These are phyloP conservation scores for Macrosiphum euphorbiae DNA, from an alignment of 2,888 invertebrate species.

Conservation along the genomic window DNA sequence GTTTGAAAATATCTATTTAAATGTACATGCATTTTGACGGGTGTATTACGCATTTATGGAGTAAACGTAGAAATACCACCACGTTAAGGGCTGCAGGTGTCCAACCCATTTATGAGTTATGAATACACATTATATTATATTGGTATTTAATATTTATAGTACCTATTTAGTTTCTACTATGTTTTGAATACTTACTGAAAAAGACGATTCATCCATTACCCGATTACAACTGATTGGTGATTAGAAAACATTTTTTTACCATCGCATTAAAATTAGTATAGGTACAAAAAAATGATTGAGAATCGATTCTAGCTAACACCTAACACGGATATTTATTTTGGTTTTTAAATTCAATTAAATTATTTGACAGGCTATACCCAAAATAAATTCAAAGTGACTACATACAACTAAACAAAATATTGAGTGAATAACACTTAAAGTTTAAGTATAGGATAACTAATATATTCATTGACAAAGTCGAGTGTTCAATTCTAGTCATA, in stretches of 20 bases:
- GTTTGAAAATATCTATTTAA: background rate
- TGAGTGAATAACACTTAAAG: no score
- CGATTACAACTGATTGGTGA: background rate
- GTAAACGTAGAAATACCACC: slow-evolving; percentile 24
- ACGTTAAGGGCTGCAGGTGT: slow-evolving; percentile 5
- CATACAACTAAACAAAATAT: no score
- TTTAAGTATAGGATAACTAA: no score
- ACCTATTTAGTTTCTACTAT: background rate
- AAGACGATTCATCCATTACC: background rate
- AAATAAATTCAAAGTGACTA: no score
- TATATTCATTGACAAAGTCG: no score
- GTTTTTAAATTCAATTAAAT: background rate
- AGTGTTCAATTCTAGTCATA: no score
- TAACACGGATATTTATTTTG: background rate
- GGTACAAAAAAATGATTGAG: background rate
- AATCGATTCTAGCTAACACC: background rate
- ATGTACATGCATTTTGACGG: slow-evolving; percentile 31
- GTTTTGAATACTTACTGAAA: background rate
- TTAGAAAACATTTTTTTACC: background rate
- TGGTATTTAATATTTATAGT: background rate
- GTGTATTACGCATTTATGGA: slow-evolving; percentile 28
- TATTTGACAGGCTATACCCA: no score
- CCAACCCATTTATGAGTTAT: background rate
- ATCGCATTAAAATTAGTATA: background rate
- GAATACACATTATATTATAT: background rate